Conservation (phyloP, 2,888 invertebrate genomes). For the Drosophila aldrichi region DNA sequence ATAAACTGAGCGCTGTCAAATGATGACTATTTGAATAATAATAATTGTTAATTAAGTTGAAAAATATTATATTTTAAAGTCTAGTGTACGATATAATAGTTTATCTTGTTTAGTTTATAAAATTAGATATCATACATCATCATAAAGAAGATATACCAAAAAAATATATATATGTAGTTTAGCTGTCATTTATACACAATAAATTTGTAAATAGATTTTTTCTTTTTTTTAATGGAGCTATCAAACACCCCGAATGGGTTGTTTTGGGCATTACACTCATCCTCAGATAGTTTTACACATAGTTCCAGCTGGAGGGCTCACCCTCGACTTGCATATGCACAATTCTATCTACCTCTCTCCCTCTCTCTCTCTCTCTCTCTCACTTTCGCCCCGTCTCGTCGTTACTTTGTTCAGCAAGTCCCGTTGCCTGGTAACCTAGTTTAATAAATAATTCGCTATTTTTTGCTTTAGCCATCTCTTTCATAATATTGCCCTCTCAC, state of each 20-base stretch:
- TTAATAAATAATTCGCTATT: conserved; percentile 81
- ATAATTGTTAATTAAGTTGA: too few relatives aligned
- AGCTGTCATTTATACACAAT: background rate
- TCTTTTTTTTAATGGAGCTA: background rate
- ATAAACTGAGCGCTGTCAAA: too few relatives aligned
- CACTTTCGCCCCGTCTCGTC: too few relatives aligned
- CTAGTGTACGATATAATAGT: too few relatives aligned
- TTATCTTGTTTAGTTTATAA: too few relatives aligned
- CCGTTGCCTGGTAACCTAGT: conserved; percentile 80
- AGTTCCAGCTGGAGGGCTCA: background rate
- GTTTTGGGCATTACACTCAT: background rate
- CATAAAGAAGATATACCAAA: too few relatives aligned
- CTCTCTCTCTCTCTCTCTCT: background rate
- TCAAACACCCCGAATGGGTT: background rate
- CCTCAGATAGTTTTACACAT: background rate
- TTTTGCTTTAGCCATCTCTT: conserved; percentile 31
- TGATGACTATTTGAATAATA: too few relatives aligned
- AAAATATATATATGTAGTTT: background rate
- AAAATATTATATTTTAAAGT: too few relatives aligned
- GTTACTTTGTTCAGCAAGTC: background rate
- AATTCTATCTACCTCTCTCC: background rate
- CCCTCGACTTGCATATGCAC: conserved; percentile 1
- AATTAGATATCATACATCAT: too few relatives aligned
- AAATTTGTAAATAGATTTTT: background rate
- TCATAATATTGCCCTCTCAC: conserved; percentile 20